phyloP scores from a whole-genome alignment of 2,888 invertebrate species.

The Monochamus alternatus region DNA sequence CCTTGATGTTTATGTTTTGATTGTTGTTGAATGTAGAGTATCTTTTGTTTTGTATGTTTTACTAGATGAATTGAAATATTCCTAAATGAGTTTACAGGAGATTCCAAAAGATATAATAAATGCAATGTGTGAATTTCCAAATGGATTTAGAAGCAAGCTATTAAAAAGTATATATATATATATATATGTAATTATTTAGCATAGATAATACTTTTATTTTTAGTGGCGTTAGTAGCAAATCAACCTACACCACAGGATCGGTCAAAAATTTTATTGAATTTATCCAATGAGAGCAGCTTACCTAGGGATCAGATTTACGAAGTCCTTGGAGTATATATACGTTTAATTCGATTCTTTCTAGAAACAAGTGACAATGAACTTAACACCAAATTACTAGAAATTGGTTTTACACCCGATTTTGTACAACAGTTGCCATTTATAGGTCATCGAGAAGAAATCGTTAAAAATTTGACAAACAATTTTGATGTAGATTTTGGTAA shows the following conservation, averaged over 20 bases:
- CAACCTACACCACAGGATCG: conserved; percentile 56
- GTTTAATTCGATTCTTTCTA: conserved; percentile 56
- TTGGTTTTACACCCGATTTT: conserved; percentile 62
- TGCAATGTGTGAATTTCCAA: conserved; percentile 51
- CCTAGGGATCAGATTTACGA: conserved; percentile 55
- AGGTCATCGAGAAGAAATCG: conserved; percentile 56
- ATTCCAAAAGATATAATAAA: conserved; percentile 50
- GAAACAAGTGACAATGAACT: conserved; percentile 61
- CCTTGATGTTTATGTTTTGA: no score
- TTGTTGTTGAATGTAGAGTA: no score
- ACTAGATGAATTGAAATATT: background rate
- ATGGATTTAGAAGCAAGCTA: conserved; percentile 55
- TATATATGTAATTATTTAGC: conserved; percentile 24
- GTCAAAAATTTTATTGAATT: conserved; percentile 55
- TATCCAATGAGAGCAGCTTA: conserved; percentile 56
- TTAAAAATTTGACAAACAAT: conserved; percentile 53
- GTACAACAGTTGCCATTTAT: conserved; percentile 61
- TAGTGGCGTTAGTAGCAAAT: conserved; percentile 58
- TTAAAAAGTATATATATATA: conserved; percentile 55
- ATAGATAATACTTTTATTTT: conserved; percentile 30
- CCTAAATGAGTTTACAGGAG: conserved; percentile 54
- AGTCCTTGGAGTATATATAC: conserved; percentile 58
- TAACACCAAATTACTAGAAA: conserved; percentile 54
- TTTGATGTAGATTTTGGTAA: conserved; percentile 50
- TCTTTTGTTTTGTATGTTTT: conserved; percentile 1